Evolutionary conservation across 2,797 vertebrate genomes (phyloP).

Genomic region (Gallinago stenura): DNA sequence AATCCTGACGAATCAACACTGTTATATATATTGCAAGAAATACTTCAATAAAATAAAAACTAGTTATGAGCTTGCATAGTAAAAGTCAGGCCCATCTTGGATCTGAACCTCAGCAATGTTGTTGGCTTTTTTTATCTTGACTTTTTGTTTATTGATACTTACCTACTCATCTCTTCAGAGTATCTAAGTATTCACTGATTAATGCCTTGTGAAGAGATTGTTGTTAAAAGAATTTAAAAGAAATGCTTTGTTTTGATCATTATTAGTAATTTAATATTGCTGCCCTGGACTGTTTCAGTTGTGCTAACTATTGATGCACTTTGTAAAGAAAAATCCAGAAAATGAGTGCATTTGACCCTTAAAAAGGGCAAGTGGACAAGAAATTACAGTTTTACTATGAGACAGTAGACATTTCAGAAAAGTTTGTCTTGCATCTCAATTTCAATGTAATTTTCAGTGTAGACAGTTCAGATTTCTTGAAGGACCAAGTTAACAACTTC

Average conservation of each 20-base stretch:
- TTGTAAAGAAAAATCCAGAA: not conserved
- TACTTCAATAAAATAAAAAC: not conserved
- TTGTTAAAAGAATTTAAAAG: not conserved
- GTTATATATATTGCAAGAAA: not conserved
- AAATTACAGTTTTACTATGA: not conserved
- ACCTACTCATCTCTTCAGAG: not conserved
- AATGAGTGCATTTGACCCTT: not conserved
- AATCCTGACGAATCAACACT: not conserved
- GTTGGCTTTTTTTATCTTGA: not conserved
- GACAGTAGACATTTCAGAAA: not conserved
- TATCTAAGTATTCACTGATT: not conserved
- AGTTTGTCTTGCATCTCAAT: not conserved
- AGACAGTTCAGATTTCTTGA: not conserved
- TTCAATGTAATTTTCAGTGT: not conserved
- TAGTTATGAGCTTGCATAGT: not conserved
- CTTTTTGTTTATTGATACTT: not conserved
- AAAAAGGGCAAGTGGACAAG: not conserved
- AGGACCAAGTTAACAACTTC: not conserved
- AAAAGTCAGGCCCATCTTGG: not conserved
- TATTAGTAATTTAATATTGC: not conserved
- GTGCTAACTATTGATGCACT: not conserved
- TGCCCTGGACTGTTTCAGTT: not conserved
- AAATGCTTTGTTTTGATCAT: not conserved
- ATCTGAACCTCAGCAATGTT: not conserved
- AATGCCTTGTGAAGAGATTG: not conserved